Base-by-base conservation (phyloP, 2,888 invertebrate species). In the Agriotes lineatus region DNA sequence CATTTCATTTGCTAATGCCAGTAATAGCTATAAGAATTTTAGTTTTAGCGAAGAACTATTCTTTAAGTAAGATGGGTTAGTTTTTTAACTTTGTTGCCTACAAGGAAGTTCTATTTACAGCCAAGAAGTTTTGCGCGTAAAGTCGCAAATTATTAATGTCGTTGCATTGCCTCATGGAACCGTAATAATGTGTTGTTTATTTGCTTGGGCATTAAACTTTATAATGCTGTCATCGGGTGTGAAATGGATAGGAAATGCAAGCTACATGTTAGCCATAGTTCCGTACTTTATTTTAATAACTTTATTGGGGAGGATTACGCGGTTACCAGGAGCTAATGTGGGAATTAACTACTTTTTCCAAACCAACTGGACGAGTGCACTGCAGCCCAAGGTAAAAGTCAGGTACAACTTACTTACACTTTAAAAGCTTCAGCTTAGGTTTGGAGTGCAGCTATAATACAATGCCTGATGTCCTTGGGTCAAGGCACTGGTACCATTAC, bases 401-500 rank as follows among this genome's bases (percentile, higher is more conserved):
- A 22, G 12, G 16, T 14, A 19, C 4, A 25, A 44, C 10, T 16
- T 18, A 7, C 7, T 25, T 16, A 14, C 16, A 42, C 1, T 42
- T 42, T 7, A 18, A 42, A 42, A 3, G 12, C 16, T 4, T 39
- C 1, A 42, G 16, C 18, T 6, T 42, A 60, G 59, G 35, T 33
- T 2, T 33, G 45, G 45, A 33, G 14, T 19, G 18, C 16, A 45
- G 59, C 59, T 5, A 45, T 45, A 5, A 18, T 35, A 7, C 44
- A 60, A 33, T 30, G 45, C 19, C 16, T 45, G 12, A 18, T 48
- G 16, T 60, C 45, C 1, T 20, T 60, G 30, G 30, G 30, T 2
- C 90, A 92, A 25, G 90, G 91, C 67, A 88, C 90, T 56, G 93
- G 93, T 54, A 88, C 91, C 0, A 87, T 93, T 60, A 88, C 92